Evolutionary conservation across 2,888 invertebrate genomes (phyloP), one percentile per base, ranked within the genome.

Genomic region (Leptopilina syphax): DNA sequence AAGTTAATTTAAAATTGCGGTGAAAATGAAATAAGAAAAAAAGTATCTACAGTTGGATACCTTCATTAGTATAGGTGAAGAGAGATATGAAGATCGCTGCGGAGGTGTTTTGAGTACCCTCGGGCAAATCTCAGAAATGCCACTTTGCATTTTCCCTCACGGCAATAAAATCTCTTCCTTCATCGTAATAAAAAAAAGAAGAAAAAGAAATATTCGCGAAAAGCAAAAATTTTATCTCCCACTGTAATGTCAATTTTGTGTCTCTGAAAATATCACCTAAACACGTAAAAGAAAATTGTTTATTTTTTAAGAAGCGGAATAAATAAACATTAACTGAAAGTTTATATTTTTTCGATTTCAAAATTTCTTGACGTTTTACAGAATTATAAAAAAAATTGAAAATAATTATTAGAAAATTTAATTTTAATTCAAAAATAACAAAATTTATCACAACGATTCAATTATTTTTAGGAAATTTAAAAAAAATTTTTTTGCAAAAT

Each of bases 61-160:
- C 27, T 73, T 73, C 57, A 57, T 73, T 73, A 73, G 34, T 50
- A 50, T 9, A 54, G 13, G 34, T 73, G 54, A 73, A 73, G 73
- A 34, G 73, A 73, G 7, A 44, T 73, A 54, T 73, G 57, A 65
- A 34, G 34, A 73, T 57, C 34, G 73, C 27, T 34, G 34, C n/a
- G 34, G 57, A 73, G 73, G 73, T 73, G 73, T 73, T 73, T 73
- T 54, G 57, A 73, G 73, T 73, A 27, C 73, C 73, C 73, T 73
- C 73, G n/a, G 73, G 73, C 73, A 73, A 73, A 73, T 73, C 73
- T 57, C 24, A 54, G 73, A 73, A 73, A 34, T 27, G 73, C 73
- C 54, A 73, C 73, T 73, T 73, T 73, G 73, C 73, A 73, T 73
- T 73, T 54, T 73, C 73, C 73, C 73, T 57, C 73, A n/a, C 50